Evolutionary conservation across 2,797 vertebrate genomes (phyloP).

Genomic region (Acipenser ruthenus): DNA sequence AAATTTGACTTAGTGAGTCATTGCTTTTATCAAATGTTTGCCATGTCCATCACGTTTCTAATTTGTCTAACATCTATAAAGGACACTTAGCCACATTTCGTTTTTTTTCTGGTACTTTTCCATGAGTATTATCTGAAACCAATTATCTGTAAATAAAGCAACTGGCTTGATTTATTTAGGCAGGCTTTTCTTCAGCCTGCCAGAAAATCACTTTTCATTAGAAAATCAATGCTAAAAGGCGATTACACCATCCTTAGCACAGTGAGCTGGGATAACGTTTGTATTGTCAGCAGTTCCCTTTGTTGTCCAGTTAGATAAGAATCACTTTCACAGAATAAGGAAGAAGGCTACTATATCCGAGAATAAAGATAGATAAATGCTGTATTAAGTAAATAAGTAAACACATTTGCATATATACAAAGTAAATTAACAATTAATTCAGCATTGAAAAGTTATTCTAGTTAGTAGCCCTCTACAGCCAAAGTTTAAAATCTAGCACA

Average conservation of each 20-base stretch:
- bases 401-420: too few relatives aligned
- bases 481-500: too few relatives aligned
- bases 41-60: too few relatives aligned
- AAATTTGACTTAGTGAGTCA: too few relatives aligned
- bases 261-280: conserved; percentile 9
- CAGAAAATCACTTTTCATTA: conserved; percentile 12
- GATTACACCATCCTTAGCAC: conserved; percentile 10
- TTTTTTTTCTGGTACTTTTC: not conserved
- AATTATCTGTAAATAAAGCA: conserved; percentile 6
- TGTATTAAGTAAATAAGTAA: too few relatives aligned
- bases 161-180: conserved; percentile 6
- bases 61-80: too few relatives aligned
- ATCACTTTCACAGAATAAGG: not conserved
- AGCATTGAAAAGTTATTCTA: too few relatives aligned
- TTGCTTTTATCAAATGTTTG: too few relatives aligned
- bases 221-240: conserved; percentile 15
- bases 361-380: too few relatives aligned
- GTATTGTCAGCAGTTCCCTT: conserved; percentile 9
- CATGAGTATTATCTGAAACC: conserved; percentile 3
- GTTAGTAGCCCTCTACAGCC: too few relatives aligned
- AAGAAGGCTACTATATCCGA: not conserved
- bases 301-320: conserved; percentile 5
- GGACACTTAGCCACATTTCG: too few relatives aligned
- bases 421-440: too few relatives aligned
- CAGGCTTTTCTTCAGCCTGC: conserved; percentile 8